Base-by-base conservation (phyloP, 2,888 invertebrate species). In the Heliconius ismenius region DNA sequence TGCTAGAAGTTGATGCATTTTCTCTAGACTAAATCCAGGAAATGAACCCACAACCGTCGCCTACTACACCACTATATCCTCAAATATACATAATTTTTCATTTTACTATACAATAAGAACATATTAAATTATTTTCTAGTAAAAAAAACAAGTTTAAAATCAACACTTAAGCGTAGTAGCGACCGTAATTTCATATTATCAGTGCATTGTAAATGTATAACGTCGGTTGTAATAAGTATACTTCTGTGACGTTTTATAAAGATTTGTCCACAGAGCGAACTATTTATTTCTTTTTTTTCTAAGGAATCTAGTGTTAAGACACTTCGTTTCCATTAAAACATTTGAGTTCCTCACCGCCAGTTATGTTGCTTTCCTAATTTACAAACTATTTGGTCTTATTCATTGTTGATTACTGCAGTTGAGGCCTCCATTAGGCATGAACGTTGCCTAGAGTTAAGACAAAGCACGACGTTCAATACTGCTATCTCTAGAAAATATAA, bases 171-270 rank as follows among this genome's bases (percentile, higher is more conserved):
- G 74, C 75, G 79, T 80, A 78, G 75, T 75, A 76, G 63, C 64
- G 77, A 74, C 70, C 65, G 75, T 80, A 80, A 80, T 80, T 78
- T 67, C 74, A 77, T 80, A 75, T 76, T 78, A 80, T 80, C 77
- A 76, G 75, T 70, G 75, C 78, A 65, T n/a, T 72, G 79, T 80
- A 78, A 76, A 75, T 76, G 78, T 78, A 78, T 54, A 77, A 75
- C 58, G 75, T 70, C 62, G 60, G 74, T 43, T 67, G 65, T 74
- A 78, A 78, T 79, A 79, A 79, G 75, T 79, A 79, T 79, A 76
- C 78, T 74, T 78, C 78, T 78, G 81, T 80, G 81, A 80, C 79
- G 90, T 89, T 88, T 86, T 84, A 82, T 89, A 83, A 90, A 69
- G 92, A 60, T 67, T 79, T 65, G 84, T 81, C 78, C 80, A 89